Evolutionary conservation across 2,113 vertebrate species (phyloP).

Genomic region (Zootoca vivipara): DNA sequence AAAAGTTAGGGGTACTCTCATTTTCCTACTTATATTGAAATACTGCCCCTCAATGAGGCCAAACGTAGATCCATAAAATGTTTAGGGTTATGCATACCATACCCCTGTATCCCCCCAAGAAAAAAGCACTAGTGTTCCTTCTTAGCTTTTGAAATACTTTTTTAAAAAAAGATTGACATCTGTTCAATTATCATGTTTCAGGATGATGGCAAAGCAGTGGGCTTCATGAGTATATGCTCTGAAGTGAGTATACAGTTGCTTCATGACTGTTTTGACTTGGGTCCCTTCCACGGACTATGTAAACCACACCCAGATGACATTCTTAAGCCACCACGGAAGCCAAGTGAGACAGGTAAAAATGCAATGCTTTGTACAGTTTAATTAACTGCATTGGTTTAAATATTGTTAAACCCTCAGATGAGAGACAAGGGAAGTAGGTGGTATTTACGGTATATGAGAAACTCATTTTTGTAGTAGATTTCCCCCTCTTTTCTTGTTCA

Average conservation of each 20-base stretch:
- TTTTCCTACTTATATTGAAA: no score
- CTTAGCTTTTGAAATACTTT: background rate
- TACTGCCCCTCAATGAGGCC: no score
- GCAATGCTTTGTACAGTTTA: background rate
- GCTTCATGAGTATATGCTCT: constrained; percentile 84
- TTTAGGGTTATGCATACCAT: no score
- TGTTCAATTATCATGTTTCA: constrained; percentile 66
- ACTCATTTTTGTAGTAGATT: no score
- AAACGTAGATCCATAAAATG: no score
- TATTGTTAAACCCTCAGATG: no score
- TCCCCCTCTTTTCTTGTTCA: no score
- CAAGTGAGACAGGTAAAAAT: constrained; percentile 31
- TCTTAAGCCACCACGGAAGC: constrained; percentile 30
- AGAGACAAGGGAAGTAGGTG: no score
- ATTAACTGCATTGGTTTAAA: background rate
- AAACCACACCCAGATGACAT: constrained; percentile 67
- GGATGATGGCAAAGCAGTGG: constrained; percentile 78
- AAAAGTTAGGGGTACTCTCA: no score
- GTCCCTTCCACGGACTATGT: constrained; percentile 80
- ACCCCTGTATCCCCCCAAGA: no score
- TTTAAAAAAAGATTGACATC: background rate
- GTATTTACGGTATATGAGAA: no score
- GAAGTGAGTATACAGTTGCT: constrained; percentile 77
- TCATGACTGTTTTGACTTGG: constrained; percentile 82
- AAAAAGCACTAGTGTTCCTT: background rate